Evolutionary conservation across 2,113 vertebrate species (phyloP), one percentile per base, ranked within the genome.

Genomic region (Rissa tridactyla): DNA sequence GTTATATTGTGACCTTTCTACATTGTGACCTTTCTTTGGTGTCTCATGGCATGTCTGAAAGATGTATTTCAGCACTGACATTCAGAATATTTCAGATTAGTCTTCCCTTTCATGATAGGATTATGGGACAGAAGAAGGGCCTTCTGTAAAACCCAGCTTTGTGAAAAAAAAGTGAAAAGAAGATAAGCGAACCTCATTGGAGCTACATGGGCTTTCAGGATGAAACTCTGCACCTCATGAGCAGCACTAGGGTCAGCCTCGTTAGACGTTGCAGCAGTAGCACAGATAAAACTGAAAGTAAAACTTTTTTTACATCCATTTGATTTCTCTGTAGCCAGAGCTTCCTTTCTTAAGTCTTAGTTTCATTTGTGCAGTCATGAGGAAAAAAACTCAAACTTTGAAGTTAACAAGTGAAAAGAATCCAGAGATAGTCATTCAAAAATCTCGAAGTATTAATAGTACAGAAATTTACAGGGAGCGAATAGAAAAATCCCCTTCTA

Each of bases 11-110:
- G 47, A 47, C 47, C 47, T 21, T 47, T 21, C 47, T 47, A 80
- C 36, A 23, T 62, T 26, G 22, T 83, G 71, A 95, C 65, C 42
- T 96, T 94, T 95, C 90, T 96, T 92, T 96, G 71, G 85, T 72
- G 25, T 77, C 29, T 62, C 16, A 10, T 42, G 32, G 42, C 51
- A 32, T 90, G 52, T 87, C 68, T 92, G 80, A 91, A 76, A 97
- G 51, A 95, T 46, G 30, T 88, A 84, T 70, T 91, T 94, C 92
- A 90, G 52, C 54, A 82, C 20, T 65, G 40, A 69, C 47, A 82
- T 70, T 91, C 71, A 68, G 64, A 95, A 73, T 91, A 87, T 83
- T 96, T 94, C 62, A 92, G 62, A 87, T 90, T 65, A 93, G 73
- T 57, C 47, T 94, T 94, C 21, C 27, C 83, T 65, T 96, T 97